Conservation (phyloP, 2,113 vertebrate species). For the Pterocles orientalis region DNA sequence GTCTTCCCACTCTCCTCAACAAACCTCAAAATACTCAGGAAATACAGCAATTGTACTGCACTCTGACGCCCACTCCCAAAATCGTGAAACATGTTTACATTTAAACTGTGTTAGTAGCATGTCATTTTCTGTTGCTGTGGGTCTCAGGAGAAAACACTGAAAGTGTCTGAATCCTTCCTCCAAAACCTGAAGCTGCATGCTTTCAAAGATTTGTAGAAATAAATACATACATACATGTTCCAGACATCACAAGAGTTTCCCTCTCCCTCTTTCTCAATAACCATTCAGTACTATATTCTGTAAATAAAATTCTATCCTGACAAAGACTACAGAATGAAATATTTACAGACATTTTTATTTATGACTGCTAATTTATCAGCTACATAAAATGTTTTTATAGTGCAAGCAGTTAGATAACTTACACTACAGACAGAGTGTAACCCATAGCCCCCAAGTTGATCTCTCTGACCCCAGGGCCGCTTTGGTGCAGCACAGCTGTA, state of each 20-base stretch:
- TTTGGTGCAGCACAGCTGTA: neutral
- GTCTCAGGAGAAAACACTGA: neutral
- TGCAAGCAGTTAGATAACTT: neutral
- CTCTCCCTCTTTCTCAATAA: neutral
- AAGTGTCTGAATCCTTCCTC: neutral
- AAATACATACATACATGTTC: neutral
- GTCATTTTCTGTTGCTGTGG: neutral
- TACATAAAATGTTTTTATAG: neutral
- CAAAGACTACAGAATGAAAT: neutral
- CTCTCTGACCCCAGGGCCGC: neutral
- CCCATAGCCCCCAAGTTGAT: neutral
- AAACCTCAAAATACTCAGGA: neutral
- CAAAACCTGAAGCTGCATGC: neutral
- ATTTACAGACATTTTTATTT: neutral
- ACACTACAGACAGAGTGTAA: neutral
- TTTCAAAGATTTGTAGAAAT: neutral
- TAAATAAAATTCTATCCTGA: neutral
- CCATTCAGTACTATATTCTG: neutral
- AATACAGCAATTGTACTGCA: neutral
- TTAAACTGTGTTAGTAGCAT: neutral
- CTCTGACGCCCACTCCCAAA: neutral
- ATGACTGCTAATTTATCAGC: neutral
- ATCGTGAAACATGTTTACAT: neutral
- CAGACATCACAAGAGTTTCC: neutral
- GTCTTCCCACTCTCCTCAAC: neutral